phyloP scores from a whole-genome alignment of 2,113 vertebrate genomes.

The Centropus unirufus region DNA sequence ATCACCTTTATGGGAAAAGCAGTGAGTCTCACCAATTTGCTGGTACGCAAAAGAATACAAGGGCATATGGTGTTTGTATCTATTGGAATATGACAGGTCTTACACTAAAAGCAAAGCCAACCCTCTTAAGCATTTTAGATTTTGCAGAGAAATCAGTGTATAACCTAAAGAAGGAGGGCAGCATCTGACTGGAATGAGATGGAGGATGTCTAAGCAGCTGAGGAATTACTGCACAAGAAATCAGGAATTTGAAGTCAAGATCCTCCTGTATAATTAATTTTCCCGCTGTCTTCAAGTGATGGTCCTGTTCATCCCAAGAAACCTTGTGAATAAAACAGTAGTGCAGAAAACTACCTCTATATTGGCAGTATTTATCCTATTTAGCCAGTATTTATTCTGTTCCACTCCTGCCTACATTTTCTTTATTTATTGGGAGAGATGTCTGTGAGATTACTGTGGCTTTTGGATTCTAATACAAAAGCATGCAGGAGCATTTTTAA shows the following conservation, averaged over 20 bases:
- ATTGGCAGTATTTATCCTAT: neutral
- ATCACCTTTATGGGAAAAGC: neutral
- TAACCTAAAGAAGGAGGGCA: neutral
- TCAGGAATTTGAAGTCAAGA: neutral
- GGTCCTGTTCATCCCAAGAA: neutral
- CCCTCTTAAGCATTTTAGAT: neutral
- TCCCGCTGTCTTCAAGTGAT: neutral
- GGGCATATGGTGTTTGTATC: neutral
- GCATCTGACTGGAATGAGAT: neutral
- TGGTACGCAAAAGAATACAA: neutral
- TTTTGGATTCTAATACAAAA: neutral
- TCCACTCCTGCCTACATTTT: neutral
- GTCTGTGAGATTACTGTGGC: neutral
- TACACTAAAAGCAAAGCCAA: neutral
- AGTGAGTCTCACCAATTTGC: neutral
- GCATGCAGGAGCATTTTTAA: neutral
- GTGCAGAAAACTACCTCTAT: neutral
- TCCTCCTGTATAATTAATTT: neutral
- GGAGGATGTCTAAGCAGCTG: neutral
- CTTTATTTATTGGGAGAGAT: neutral
- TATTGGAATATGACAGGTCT: neutral
- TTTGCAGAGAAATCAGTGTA: neutral
- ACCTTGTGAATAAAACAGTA: neutral
- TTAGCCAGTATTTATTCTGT: neutral
- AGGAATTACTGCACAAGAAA: neutral